Conservation (phyloP, 2,113 vertebrate species). For the Procapra przewalskii region DNA sequence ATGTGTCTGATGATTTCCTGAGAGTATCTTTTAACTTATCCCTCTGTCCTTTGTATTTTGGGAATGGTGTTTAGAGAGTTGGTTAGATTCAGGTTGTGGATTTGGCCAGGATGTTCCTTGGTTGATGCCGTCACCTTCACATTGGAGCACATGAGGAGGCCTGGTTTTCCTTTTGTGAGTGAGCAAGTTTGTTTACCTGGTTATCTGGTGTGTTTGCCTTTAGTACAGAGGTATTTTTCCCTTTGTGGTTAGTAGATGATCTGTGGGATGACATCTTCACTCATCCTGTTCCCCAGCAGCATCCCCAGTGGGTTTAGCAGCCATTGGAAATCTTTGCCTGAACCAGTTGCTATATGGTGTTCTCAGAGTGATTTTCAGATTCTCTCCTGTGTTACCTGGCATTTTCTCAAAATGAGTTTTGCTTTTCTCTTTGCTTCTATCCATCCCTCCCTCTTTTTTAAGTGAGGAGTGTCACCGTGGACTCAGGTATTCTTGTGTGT, state of each 20-base stretch:
- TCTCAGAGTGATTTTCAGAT: background rate
- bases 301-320: background rate
- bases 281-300: background rate
- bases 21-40: background rate
- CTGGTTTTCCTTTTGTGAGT: background rate
- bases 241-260: background rate
- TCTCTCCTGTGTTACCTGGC: background rate
- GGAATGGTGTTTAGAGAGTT: background rate
- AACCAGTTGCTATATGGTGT: background rate
- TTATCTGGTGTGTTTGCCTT: background rate
- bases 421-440: background rate
- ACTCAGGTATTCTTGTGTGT: background rate
- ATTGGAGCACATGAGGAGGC: background rate
- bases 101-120: background rate
- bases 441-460: background rate
- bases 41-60: background rate
- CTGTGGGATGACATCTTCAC: background rate
- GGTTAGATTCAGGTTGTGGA: background rate
- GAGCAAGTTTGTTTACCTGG: background rate
- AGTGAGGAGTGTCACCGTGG: background rate
- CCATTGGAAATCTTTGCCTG: background rate
- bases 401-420: background rate
- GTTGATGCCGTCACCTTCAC: background rate
- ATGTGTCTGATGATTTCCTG: background rate
- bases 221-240: background rate